Conservation (phyloP, 2,888 invertebrate genomes). For the Melanostoma mellinum region DNA sequence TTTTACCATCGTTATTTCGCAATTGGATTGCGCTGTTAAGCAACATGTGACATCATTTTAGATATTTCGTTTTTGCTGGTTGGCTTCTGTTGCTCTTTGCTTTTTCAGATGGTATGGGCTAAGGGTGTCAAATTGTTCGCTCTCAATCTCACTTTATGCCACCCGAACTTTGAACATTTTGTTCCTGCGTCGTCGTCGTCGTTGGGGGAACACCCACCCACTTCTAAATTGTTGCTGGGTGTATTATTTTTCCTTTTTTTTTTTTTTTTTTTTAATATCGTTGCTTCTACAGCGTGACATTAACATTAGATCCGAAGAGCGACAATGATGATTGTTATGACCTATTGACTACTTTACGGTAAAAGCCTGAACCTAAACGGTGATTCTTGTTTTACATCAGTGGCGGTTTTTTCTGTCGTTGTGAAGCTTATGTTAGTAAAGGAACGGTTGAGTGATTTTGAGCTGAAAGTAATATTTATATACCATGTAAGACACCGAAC, state of each 20-base stretch:
- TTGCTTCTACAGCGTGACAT: conserved; percentile 60
- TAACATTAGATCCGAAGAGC: conserved; percentile 64
- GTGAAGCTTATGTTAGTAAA: no score
- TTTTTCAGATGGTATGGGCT: not conserved
- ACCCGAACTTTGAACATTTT: conserved; percentile 24
- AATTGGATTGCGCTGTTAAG: conserved; percentile 66
- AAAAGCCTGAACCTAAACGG: no score
- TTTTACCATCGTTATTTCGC: conserved; percentile 64
- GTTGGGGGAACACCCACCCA: conserved; percentile 22
- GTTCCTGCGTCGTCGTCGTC: conserved; percentile 7
- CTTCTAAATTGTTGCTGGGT: conserved; percentile 6
- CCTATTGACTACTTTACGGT: conserved; percentile 58
- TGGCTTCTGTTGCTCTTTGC: conserved; percentile 31
- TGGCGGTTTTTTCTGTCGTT: no score
- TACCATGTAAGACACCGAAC: no score
- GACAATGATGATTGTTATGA: conserved; percentile 68
- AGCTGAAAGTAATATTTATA: no score
- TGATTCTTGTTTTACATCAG: no score
- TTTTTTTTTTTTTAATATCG: conserved; percentile 13
- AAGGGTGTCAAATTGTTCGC: conserved; percentile 23
- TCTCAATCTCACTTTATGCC: conserved; percentile 10
- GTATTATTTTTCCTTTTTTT: not conserved
- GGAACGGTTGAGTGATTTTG: no score
- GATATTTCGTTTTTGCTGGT: conserved; percentile 49
- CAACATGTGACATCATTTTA: conserved; percentile 71